Percentiles rank a stretch among this genome's conserved stretches.
Evolutionary conservation across 1,140 invertebrate species (phyloP).

Genomic region (Adoxophyes honmai): DNA sequence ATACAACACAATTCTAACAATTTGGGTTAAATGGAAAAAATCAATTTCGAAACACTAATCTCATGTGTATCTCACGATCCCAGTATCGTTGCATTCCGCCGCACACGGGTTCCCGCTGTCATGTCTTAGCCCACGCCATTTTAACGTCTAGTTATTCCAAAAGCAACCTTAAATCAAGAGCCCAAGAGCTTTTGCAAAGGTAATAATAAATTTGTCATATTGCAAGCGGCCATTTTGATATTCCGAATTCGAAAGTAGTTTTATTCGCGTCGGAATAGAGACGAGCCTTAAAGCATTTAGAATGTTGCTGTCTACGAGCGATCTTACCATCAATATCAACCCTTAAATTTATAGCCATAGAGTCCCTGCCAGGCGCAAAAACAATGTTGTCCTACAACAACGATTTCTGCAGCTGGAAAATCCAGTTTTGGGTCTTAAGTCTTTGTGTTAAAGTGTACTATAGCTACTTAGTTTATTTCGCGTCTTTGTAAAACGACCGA

Average conservation of each 20-base stretch:
- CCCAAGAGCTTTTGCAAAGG: neutral
- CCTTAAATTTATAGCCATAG: slow-evolving; percentile 16
- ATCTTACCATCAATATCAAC: neutral
- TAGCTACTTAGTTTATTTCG: no score
- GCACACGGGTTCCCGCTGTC: slow-evolving; percentile 53
- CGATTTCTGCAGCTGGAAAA: neutral
- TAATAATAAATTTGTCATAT: neutral
- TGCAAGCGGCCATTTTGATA: neutral
- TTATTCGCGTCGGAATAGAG: neutral
- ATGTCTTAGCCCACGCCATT: slow-evolving; percentile 29
- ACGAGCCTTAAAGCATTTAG: neutral
- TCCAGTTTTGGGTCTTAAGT: neutral
- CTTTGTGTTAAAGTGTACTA: neutral
- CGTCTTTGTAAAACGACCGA: no score
- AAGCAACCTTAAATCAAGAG: slow-evolving; percentile 20
- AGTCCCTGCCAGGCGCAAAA: slow-evolving; percentile 8
- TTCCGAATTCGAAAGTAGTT: neutral
- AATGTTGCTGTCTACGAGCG: neutral
- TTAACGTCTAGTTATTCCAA: slow-evolving; percentile 8
- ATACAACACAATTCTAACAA: no score
- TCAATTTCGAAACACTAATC: slow-evolving; percentile 19
- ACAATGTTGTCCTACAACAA: slow-evolving; percentile 16
- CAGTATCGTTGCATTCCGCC: slow-evolving; percentile 51
- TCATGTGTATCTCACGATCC: slow-evolving; percentile 32
- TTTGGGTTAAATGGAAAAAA: no score